Evolutionary conservation across 2,888 invertebrate genomes (phyloP).

Genomic region (Drosophila aldrichi): DNA sequence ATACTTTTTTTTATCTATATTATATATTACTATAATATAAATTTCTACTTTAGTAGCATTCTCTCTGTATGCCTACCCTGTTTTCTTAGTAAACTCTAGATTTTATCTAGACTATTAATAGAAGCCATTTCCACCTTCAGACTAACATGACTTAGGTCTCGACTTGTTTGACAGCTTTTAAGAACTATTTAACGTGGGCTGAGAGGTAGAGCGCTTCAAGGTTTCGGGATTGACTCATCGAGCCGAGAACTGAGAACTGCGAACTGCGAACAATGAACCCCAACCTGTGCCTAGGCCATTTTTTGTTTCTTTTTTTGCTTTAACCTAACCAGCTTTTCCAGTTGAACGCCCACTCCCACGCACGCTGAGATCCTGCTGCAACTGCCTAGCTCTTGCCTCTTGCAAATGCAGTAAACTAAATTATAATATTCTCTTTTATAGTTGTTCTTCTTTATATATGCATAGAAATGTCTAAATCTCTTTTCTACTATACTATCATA

Average conservation of each 20-base stretch:
- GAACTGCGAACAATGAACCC: conserved; percentile 58
- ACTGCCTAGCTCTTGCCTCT: no score
- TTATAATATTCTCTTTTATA: no score
- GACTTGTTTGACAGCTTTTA: conserved; percentile 45
- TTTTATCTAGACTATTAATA: conserved; percentile 9
- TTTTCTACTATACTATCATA: not conserved
- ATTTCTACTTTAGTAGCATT: not conserved
- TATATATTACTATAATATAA: not conserved
- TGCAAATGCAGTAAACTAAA: no score
- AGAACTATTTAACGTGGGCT: conserved; percentile 1
- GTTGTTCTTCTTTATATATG: not conserved
- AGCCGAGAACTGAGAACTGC: not conserved
- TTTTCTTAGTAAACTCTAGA: not conserved
- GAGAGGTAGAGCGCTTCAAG: conserved; percentile 28
- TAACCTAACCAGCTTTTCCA: conserved; percentile 41
- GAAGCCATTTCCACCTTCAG: not conserved
- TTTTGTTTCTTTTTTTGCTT: not conserved
- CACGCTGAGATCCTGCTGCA: conserved; percentile 11
- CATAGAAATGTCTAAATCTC: not conserved
- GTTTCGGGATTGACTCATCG: conserved; percentile 41
- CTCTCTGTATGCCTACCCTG: not conserved
- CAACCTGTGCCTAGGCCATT: conserved; percentile 19
- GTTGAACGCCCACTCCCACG: conserved; percentile 37
- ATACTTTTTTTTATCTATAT: not conserved
- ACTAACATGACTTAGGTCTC: not conserved